A percentile compares a stretch with the other conserved stretches of the same genome.
Evolutionary conservation across 2,888 invertebrate species (phyloP).

Genomic region (Miltochrista miniata): DNA sequence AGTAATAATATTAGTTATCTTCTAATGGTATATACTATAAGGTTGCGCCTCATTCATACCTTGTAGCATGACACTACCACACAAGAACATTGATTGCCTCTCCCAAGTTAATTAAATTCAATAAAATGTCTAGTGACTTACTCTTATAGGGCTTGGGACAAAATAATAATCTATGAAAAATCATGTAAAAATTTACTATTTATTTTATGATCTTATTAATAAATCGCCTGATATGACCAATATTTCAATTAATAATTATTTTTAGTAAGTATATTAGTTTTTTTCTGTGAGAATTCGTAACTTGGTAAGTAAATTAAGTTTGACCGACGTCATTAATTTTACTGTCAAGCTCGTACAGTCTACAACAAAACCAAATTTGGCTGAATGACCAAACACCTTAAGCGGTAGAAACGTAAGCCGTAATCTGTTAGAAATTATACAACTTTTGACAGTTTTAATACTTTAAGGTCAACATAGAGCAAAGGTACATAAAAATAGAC

Average conservation of each 20-base stretch:
- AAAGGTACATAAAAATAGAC: no score
- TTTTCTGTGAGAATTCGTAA: constrained; percentile 5
- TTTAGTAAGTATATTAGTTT: background rate
- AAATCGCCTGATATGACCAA: background rate
- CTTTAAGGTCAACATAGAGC: no score
- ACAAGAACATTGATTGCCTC: no score
- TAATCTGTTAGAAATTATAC: background rate
- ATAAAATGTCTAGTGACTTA: no score
- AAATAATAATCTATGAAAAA: background rate
- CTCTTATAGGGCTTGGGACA: no score
- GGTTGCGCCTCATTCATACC: no score
- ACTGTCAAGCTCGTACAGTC: constrained; percentile 21
- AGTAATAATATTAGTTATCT: no score
- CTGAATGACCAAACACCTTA: background rate
- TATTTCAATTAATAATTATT: background rate
- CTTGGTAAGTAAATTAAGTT: constrained; percentile 19
- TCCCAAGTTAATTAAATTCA: no score
- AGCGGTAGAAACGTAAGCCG: background rate
- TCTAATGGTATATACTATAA: no score
- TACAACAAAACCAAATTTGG: background rate
- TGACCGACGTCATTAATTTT: constrained; percentile 27
- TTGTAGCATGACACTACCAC: no score
- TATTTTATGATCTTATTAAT: background rate
- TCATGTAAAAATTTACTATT: background rate
- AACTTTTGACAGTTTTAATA: no score